phyloP scores from a whole-genome alignment of 2,888 invertebrate species.

The Oasisia sp. region DNA sequence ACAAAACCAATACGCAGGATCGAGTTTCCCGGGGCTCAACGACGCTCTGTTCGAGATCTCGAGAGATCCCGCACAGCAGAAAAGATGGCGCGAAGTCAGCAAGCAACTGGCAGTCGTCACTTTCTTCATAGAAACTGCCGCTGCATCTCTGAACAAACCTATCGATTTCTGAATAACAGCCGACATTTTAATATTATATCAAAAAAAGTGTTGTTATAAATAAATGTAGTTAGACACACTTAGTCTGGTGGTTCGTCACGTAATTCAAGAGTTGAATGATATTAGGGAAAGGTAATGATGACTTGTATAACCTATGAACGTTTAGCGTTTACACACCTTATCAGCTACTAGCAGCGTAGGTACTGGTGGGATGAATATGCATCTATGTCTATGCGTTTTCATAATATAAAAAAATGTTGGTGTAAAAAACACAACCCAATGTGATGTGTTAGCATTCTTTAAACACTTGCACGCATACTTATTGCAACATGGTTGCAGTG shows the following conservation, averaged over 20 bases:
- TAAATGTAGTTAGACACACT: not conserved
- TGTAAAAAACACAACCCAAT: too few species aligned
- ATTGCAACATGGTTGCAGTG: too few species aligned
- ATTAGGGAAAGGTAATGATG: not conserved
- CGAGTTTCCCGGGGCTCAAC: constrained; percentile 56
- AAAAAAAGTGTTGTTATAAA: not conserved
- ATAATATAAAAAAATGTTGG: too few species aligned
- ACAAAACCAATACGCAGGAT: constrained; percentile 53
- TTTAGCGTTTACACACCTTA: too few species aligned
- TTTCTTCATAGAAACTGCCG: constrained; percentile 29
- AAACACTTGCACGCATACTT: too few species aligned
- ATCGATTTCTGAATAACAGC: not conserved
- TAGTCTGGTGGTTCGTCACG: not conserved
- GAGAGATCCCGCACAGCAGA: not conserved
- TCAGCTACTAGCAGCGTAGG: too few species aligned
- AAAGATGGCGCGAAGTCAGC: constrained; percentile 30
- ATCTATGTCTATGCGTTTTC: too few species aligned
- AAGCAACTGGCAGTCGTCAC: constrained; percentile 30
- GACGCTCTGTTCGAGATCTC: constrained; percentile 55
- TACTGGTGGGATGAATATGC: too few species aligned
- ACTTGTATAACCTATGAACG: too few species aligned
- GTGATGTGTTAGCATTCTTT: too few species aligned
- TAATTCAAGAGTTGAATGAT: not conserved
- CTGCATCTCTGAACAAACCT: constrained; percentile 14
- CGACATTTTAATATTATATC: not conserved